These are phyloP conservation scores for Pocillopora grandis DNA, from an alignment of 92 coral and sea anemone species.

Conservation along the genomic window DNA sequence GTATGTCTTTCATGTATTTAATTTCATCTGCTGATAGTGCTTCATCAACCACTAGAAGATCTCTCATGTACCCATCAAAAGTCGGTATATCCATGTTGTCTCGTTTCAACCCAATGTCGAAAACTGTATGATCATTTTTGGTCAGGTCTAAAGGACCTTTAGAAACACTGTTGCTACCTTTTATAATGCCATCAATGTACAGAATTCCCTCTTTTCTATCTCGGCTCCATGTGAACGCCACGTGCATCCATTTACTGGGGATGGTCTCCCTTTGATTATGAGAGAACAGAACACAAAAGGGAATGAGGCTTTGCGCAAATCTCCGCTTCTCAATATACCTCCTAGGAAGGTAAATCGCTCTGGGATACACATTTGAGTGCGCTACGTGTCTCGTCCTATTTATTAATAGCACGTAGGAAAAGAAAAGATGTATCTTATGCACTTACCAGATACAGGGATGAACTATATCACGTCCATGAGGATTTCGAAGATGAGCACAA, in stretches of 20 bases:
- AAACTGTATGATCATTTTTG: constrained; percentile 6
- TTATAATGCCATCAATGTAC: not conserved
- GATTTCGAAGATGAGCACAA: not conserved
- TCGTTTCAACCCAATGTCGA: constrained; percentile 39
- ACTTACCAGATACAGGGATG: not conserved
- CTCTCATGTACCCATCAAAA: constrained; percentile 28
- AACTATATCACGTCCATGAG: no score
- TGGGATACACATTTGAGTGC: no score
- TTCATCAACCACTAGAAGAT: constrained; percentile 15
- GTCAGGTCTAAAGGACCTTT: not conserved
- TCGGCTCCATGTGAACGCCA: constrained; percentile 29
- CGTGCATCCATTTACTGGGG: constrained; percentile 13
- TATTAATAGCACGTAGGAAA: no score
- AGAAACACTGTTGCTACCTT: not conserved
- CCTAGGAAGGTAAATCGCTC: no score
- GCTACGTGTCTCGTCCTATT: no score
- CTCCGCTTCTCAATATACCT: no score
- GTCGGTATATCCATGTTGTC: not conserved
- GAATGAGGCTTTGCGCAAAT: no score
- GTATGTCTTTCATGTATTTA: not conserved
- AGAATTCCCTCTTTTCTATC: constrained; percentile 9
- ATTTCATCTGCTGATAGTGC: constrained; percentile 12
- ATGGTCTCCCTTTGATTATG: not conserved
- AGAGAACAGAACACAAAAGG: not conserved
- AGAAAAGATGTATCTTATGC: not conserved